Base-by-base conservation (phyloP, 2,113 vertebrate species). In the Thinocorus orbignyianus region DNA sequence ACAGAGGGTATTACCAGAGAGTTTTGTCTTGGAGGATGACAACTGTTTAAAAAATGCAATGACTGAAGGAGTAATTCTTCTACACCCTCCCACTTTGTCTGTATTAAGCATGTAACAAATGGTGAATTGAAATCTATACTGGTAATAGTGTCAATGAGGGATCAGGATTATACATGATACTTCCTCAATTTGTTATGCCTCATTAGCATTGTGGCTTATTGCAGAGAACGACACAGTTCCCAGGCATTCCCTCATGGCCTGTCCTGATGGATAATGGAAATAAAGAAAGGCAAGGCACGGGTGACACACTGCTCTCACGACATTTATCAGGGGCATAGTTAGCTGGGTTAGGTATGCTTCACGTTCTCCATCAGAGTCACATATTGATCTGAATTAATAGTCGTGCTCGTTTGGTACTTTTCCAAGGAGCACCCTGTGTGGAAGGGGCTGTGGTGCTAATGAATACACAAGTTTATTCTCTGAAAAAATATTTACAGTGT, bases 91-190 rank as follows among this genome's bases (percentile, higher is more conserved):
- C 55, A 62, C 92, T 97, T 97, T 81, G 89, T 95, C 96, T 97
- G 97, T 49, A 65, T 93, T 74, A 93, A 94, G 92, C 79, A 88
- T 49, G 89, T 97, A 97, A 98, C 96, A 97, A 98, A 98, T 95
- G 96, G 96, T 86, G 94, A 91, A 37, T 54, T 93, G 95, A 92
- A 97, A 98, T 95, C 97, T 96, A 95, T 94, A 90, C 78, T 93
- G 96, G 97, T 97, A 97, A 97, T 97, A 90, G 97, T 98, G 98
- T 98, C 98, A 98, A 97, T 97, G 96, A 97, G 97, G 97, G 97
- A 98, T 98, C 97, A 97, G 97, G 97, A 97, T 97, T 98, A 97
- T 96, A 95, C 97, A 97, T 90, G 98, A 98, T 97, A 95, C 98
- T 97, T 97, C 96, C 97, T 96, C 96, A 94, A 97, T 98, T 98